Evolutionary conservation across 2,797 vertebrate species (phyloP).

Genomic region (Pipistrellus kuhlii): DNA sequence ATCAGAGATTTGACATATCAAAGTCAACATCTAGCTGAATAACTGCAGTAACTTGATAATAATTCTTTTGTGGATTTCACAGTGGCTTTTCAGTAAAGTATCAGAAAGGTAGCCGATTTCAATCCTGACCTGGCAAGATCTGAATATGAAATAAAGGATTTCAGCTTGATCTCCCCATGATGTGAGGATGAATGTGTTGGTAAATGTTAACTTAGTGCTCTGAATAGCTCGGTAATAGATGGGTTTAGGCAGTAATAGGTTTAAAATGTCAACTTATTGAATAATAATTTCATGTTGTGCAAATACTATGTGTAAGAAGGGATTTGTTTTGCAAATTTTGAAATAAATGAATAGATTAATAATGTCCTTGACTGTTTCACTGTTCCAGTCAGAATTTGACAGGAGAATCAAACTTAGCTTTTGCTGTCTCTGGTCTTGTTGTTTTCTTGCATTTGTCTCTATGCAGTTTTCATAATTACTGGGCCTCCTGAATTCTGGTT

Average conservation of each 20-base stretch:
- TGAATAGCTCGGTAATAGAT: constrained; percentile 94
- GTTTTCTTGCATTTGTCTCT: constrained; percentile 74
- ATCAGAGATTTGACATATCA: constrained; percentile 97
- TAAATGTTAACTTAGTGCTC: constrained; percentile 96
- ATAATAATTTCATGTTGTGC: constrained; percentile 93
- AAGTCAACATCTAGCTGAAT: constrained; percentile 93
- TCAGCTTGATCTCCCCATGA: constrained; percentile 95
- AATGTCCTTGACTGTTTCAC: constrained; percentile 88
- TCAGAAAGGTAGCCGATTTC: constrained; percentile 94
- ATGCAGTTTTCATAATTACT: constrained; percentile 69
- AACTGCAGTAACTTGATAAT: constrained; percentile 91
- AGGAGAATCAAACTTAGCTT: constrained; percentile 84
- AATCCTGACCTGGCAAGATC: constrained; percentile 92
- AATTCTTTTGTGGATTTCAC: constrained; percentile 91
- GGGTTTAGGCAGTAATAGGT: constrained; percentile 92
- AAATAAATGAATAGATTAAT: constrained; percentile 91
- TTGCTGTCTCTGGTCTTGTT: constrained; percentile 75
- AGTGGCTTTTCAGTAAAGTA: constrained; percentile 90
- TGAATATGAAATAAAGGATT: constrained; percentile 94
- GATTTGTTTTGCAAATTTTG: constrained; percentile 93
- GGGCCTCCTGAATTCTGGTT: constrained; percentile 69
- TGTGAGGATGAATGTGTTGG: constrained; percentile 94
- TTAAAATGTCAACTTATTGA: constrained; percentile 95
- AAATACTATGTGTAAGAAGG: constrained; percentile 90
- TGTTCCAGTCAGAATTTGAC: constrained; percentile 85